Percentiles rank a stretch among this genome's conserved stretches.
phyloP scores from a whole-genome alignment of 2,113 vertebrate species.

The Rhodinocichla rosea region DNA sequence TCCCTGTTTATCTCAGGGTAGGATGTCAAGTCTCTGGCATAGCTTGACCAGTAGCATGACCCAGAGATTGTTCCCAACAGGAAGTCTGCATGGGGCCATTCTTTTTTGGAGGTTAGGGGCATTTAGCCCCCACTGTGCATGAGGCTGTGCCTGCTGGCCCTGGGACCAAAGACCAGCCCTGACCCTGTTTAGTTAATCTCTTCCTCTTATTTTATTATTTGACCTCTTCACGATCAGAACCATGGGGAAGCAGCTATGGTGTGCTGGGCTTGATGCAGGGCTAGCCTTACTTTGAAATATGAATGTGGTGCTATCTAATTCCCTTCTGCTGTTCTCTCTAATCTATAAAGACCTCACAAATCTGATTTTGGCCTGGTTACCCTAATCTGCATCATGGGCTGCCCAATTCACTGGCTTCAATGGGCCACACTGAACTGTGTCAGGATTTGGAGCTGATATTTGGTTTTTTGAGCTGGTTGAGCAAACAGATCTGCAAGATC shows the following conservation, averaged over 20 bases:
- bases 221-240: background rate
- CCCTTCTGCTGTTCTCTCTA: background rate
- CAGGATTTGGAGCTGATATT: background rate
- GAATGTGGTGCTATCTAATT: background rate
- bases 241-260: background rate
- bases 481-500: conserved; percentile 6
- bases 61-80: background rate
- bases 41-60: background rate
- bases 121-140: rapidly evolving
- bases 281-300: background rate
- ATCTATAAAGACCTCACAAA: conserved; percentile 8
- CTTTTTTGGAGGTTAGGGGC: background rate
- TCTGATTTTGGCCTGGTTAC: conserved; percentile 18
- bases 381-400: background rate
- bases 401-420: background rate
- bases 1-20: background rate
- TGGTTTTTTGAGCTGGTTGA: background rate
- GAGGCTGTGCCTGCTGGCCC: background rate
- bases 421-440: background rate
- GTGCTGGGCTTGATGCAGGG: background rate
- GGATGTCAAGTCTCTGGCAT: background rate
- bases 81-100: background rate
- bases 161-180: background rate
- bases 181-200: background rate
- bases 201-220: background rate